Base-by-base conservation (phyloP, 2,888 invertebrate species). In the Sinopyrophorus schimmeli region DNA sequence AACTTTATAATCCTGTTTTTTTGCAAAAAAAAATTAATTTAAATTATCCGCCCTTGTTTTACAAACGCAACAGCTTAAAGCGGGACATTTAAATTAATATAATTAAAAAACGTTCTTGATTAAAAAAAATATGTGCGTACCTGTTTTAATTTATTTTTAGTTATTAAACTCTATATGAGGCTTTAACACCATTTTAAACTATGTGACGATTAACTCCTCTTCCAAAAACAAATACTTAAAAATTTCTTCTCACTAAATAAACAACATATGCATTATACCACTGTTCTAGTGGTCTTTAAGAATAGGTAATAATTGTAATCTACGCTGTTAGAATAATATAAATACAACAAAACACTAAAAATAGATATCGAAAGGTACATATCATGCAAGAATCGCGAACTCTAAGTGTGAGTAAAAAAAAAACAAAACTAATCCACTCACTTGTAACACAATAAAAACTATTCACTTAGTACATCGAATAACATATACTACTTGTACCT, bases 161-260 rank as follows among this genome's bases (percentile, higher is more conserved):
- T 42, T 7, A 32, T 32, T 43, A 43, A 28, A 43, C 43, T 43
- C 23, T 43, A 35, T n/a, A n/a, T 26, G 26, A 34, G 21, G 27
- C 23, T 35, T 34, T 26, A 43, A 48, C 41, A 16, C 30, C 17
- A 15, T 30, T 27, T 40, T 44, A 37, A 44, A 44, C 16, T 44
- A 27, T 37, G n/a, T 40, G 38, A 47, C 26, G 31, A 32, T 39
- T 11, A 47, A 39, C 47, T 34, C 28, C 41, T 40, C 34, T 43
- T 35, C 41, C 32, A 15, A 40, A 47, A 34, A 20, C 28, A n/a
- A n/a, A n/a, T n/a, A 28, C 39, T 41, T 47, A 34, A 16, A 11
- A 47, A 26, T 32, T 26, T 24, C 7, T 34, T 23, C 12, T 27
- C n/a, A n/a, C n/a, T n/a, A n/a, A 35, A 24, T 35, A 35, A 35